Evolutionary conservation across 2,888 invertebrate genomes (phyloP).

Genomic region (Cephonodes hylas): DNA sequence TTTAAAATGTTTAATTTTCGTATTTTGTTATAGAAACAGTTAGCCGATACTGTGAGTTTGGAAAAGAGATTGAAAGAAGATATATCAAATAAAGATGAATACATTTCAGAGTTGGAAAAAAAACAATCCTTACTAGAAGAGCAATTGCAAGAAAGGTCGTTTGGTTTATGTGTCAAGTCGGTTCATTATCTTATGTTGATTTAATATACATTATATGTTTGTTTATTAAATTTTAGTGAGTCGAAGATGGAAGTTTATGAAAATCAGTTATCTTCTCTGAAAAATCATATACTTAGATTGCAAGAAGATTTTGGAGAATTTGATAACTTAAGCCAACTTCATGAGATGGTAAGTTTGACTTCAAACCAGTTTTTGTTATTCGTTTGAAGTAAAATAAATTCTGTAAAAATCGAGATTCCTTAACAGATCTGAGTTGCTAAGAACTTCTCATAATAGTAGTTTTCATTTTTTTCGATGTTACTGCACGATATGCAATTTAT

Average conservation of each 20-base stretch:
- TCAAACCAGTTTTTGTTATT: background rate
- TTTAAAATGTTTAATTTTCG: background rate
- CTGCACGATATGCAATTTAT: no score
- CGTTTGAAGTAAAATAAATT: background rate
- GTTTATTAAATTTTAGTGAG: slow-evolving; percentile 43
- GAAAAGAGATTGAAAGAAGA: slow-evolving; percentile 44
- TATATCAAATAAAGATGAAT: slow-evolving; percentile 48
- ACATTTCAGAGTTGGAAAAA: slow-evolving; percentile 51
- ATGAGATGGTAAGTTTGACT: slow-evolving; percentile 47
- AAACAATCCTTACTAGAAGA: slow-evolving; percentile 46
- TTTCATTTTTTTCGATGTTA: no score
- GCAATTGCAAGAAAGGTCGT: slow-evolving; percentile 53
- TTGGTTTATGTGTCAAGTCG: background rate
- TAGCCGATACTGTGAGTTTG: slow-evolving; percentile 39
- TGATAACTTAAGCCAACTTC: slow-evolving; percentile 54
- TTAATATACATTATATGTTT: no score
- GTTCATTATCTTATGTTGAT: background rate
- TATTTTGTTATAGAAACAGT: slow-evolving; percentile 41
- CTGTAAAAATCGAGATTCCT: no score
- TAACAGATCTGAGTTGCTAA: no score
- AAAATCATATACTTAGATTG: slow-evolving; percentile 52
- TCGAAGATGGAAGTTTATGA: slow-evolving; percentile 58
- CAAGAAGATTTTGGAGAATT: slow-evolving; percentile 62
- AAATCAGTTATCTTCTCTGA: slow-evolving; percentile 52
- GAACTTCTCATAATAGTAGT: no score